These are phyloP conservation scores for Platyscapa corneri DNA, from an alignment of 1,140 invertebrate species.

Conservation along the genomic window DNA sequence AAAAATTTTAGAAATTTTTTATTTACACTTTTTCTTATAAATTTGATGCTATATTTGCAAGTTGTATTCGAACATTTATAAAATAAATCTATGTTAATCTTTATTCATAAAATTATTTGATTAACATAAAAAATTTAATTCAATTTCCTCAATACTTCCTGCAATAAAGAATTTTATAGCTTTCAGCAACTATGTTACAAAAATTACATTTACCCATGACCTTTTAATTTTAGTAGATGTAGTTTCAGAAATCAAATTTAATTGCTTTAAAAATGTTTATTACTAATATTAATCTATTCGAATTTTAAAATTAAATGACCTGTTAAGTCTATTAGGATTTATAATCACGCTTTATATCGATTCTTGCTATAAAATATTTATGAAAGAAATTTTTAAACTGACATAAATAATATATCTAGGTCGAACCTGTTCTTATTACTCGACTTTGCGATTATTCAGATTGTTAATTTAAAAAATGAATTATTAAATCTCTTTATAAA, in stretches of 20 bases:
- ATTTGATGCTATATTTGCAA: no score
- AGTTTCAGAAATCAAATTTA: background rate
- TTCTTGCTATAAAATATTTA: background rate
- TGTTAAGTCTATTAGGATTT: background rate
- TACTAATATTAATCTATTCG: background rate
- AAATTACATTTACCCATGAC: background rate
- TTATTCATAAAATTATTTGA: background rate
- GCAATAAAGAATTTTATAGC: conserved; percentile 11
- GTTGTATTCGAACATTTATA: no score
- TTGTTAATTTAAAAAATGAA: no score
- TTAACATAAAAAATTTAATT: background rate
- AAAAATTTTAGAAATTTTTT: no score
- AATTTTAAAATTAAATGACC: background rate
- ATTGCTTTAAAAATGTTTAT: background rate
- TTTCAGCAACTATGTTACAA: background rate
- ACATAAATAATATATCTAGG: background rate
- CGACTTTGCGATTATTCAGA: no score
- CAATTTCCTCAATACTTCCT: background rate
- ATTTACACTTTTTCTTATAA: no score
- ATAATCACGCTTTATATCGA: background rate
- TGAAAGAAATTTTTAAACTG: background rate
- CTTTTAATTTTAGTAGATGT: background rate
- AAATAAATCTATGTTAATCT: no score
- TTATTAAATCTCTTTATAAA: no score
- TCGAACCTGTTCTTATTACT: no score